Evolutionary conservation across 2,797 vertebrate species (phyloP).

Genomic region (Carcharodon carcharias): DNA sequence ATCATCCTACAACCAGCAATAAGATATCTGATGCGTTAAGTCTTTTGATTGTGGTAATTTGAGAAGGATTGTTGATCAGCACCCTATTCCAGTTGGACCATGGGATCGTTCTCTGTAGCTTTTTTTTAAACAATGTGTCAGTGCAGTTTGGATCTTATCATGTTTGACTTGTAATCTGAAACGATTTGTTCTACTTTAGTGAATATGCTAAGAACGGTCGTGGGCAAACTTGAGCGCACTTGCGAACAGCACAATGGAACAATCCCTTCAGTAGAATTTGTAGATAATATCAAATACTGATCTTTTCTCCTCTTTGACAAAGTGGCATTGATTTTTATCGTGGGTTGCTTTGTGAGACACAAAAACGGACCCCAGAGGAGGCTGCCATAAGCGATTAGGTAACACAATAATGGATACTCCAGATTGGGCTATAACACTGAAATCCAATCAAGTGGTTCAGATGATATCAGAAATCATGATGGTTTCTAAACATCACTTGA

Average conservation of each 20-base stretch:
- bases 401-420: neutral
- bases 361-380: neutral
- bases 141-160: neutral
- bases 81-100: neutral
- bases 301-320: neutral
- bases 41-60: neutral
- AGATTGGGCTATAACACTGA: neutral
- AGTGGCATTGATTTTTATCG: constrained; percentile 3
- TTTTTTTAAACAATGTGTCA: neutral
- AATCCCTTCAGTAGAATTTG: neutral
- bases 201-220: neutral
- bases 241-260: neutral
- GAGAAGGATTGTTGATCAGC: neutral
- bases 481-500: neutral
- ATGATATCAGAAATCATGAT: neutral
- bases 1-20: neutral
- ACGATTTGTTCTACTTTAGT: neutral
- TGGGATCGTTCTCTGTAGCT: neutral
- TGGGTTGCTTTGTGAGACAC: neutral
- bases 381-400: neutral
- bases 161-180: neutral
- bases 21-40: neutral
- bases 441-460: neutral
- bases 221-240: neutral
- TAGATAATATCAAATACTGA: neutral